A percentile compares a stretch with the other conserved stretches of the same genome.
phyloP scores from a whole-genome alignment of 2,888 invertebrate species.

The Crocallis elinguaria region DNA sequence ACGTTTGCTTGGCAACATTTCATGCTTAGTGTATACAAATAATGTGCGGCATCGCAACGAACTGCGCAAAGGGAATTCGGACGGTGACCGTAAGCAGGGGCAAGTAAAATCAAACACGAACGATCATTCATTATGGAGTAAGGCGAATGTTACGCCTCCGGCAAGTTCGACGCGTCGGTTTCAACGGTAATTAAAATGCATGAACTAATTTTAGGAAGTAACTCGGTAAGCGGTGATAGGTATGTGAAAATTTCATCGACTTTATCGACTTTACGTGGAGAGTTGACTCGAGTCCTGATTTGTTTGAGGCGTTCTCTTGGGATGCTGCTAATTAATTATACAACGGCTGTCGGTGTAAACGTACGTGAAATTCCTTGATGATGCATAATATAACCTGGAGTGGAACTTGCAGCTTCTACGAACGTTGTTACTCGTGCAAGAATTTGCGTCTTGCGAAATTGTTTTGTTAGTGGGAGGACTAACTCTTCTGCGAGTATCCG shows the following conservation, averaged over 20 bases:
- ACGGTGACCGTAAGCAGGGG: constrained; percentile 55
- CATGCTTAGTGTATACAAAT: constrained; percentile 84
- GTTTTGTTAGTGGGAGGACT: too few species aligned
- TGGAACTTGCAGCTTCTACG: too few species aligned
- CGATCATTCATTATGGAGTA: constrained; percentile 11
- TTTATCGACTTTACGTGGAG: constrained; percentile 11
- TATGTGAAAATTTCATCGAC: constrained; percentile 30
- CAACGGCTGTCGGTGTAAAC: background rate
- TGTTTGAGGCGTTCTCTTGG: constrained; percentile 12
- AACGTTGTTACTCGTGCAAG: background rate
- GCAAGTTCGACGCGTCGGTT: constrained; percentile 31
- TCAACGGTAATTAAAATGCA: constrained; percentile 47
- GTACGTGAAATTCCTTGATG: background rate
- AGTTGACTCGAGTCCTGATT: constrained; percentile 1
- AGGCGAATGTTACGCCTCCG: constrained; percentile 14
- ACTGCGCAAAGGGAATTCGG: constrained; percentile 79
- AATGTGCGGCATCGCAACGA: constrained; percentile 77
- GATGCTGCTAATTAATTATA: constrained; percentile 15
- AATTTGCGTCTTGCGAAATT: too few species aligned
- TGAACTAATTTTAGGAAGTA: constrained; percentile 40
- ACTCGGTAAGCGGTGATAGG: constrained; percentile 16
- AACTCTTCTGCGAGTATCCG: too few species aligned
- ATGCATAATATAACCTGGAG: background rate
- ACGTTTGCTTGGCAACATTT: constrained; percentile 84
- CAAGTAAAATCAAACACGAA: constrained; percentile 61